These are phyloP conservation scores for Holothuria leucospilota DNA, from an alignment of 53 echinoderm and acorn worm species.

Conservation along the genomic window DNA sequence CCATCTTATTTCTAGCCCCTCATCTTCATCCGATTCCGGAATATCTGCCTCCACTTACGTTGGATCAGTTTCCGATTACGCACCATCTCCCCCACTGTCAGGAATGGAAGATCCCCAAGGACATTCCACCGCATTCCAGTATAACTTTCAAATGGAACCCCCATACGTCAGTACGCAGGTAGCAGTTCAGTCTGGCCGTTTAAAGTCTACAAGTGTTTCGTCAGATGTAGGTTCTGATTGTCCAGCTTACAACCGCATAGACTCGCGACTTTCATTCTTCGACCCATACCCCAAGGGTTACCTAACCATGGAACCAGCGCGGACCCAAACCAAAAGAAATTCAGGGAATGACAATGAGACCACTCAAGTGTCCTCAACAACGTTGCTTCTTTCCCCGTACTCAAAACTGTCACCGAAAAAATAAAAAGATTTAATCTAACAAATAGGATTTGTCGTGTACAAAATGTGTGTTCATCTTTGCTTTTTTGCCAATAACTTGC, in stretches of 20 bases:
- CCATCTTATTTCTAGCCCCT: neutral
- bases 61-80: constrained; percentile 31
- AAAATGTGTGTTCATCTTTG: no score
- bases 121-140: no score
- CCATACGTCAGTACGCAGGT: constrained; percentile 11
- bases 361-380: neutral
- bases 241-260: constrained; percentile 8
- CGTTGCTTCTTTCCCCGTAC: neutral
- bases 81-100: constrained; percentile 2
- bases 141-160: neutral
- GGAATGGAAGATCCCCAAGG: neutral
- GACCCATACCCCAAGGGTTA: constrained; percentile 14
- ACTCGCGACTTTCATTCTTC: neutral
- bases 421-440: neutral
- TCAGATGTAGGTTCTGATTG: neutral
- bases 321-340: neutral
- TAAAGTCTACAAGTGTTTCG: neutral
- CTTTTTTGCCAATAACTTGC: no score
- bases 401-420: neutral
- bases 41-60: constrained; percentile 21
- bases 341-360: no score
- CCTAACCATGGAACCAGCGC: constrained; percentile 9
- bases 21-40: constrained; percentile 29
- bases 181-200: neutral
- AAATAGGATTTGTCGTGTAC: no score